Evolutionary conservation across 2,888 invertebrate genomes (phyloP), one percentile per base, ranked within the genome.

Genomic region (Cylloceria caligata): DNA sequence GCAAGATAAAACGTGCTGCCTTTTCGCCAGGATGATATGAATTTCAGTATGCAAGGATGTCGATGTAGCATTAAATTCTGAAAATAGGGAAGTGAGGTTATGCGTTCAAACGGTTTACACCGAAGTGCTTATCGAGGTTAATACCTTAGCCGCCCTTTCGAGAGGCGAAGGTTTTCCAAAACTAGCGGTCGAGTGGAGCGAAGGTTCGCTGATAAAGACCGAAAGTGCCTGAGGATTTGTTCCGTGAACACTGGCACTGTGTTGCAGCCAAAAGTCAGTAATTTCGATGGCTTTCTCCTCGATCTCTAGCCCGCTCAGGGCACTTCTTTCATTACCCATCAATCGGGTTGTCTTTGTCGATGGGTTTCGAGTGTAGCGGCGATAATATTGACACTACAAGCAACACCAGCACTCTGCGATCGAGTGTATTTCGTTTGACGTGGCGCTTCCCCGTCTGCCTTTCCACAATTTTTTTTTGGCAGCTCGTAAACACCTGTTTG

Each of bases 41-140:
- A 98, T 89, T 96, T 96, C 11, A 98, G 93, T 86, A 98, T 97
- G 88, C 95, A 96, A 0, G 98, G 98, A 93, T 98, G 98, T 0
- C 98, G 95, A 92, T 97, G 96, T 76, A 97, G 95, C 94, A 96
- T 96, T 80, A 98, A 94, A 93, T 97, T 97, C 98, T 98, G 71
- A 68, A 87, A 87, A 27, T 47, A 60, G n/a, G 27, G 52, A 42
- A 57, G 72, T 62, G 60, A 80, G 68, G 77, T 74, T 79, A 72
- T 36, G 69, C 1, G 27, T 21, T 30, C 5, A 4, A 4, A 30
- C 30, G 30, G 30, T 4, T 4, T 30, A 5, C 30, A 30, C 3
- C 3, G 3, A 11, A 16, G 27, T 27, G 52, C 3, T 52, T 27
- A 9, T 21, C 5, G 5, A n/a, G 27, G 11, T n/a, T 34, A 30